Evolutionary conservation across 2,888 invertebrate species (phyloP).

Genomic region (Mylabris sibirica): DNA sequence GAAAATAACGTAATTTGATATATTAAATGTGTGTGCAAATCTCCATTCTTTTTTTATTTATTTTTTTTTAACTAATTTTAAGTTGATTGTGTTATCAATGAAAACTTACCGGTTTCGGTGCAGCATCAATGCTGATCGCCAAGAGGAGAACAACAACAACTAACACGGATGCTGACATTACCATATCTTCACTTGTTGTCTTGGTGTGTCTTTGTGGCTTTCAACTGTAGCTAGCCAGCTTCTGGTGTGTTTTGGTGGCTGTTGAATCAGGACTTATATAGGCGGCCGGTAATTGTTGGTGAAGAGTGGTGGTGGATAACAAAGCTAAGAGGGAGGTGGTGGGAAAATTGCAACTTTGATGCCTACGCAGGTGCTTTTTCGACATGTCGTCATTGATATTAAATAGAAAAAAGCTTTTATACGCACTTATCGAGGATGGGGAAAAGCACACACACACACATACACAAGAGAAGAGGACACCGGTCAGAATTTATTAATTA

Average conservation of each 20-base stretch:
- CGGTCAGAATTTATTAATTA: slow-evolving; percentile 16
- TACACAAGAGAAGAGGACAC: background rate
- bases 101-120: slow-evolving; percentile 27
- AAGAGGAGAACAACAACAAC: background rate
- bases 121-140: slow-evolving; percentile 22
- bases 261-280: background rate
- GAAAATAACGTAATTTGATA: too few relatives aligned
- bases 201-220: background rate
- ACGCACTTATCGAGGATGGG: slow-evolving; percentile 18
- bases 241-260: background rate
- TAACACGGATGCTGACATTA: slow-evolving; percentile 19
- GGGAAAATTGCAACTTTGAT: background rate
- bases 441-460: background rate
- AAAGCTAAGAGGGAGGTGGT: background rate
- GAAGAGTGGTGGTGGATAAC: background rate
- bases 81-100: background rate
- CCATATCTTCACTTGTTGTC: background rate
- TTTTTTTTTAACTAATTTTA: background rate
- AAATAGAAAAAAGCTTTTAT: slow-evolving; percentile 27
- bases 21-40: background rate
- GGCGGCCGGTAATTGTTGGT: background rate
- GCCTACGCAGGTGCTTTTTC: slow-evolving; percentile 20
- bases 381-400: slow-evolving; percentile 9
- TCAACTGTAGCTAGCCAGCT: background rate
- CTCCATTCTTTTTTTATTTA: background rate